Percentiles rank a stretch among this genome's conserved stretches.
These are phyloP conservation scores for Steatornis caripensis DNA, from an alignment of 2,113 vertebrate genomes.

Conservation along the genomic window DNA sequence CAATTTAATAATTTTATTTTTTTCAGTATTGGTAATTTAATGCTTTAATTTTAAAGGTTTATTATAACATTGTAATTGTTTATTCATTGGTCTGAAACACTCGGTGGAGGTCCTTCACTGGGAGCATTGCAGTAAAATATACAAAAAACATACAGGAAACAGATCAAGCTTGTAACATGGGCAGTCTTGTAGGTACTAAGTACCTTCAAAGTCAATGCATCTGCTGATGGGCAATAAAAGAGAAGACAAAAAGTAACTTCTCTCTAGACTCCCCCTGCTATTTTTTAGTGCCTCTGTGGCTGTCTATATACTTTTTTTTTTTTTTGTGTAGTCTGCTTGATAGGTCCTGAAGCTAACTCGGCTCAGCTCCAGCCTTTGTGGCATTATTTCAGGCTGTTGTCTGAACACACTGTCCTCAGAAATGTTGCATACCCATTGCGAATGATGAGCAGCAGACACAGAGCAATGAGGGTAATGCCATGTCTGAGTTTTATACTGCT, in stretches of 20 bases:
- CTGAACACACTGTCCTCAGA: background rate
- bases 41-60: slow-evolving; percentile 47
- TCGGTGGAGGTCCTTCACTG: slow-evolving; percentile 1
- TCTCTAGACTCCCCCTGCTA: background rate
- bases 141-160: slow-evolving; percentile 26
- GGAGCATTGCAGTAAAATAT: slow-evolving; percentile 12
- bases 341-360: background rate
- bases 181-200: background rate
- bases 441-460: background rate
- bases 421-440: background rate
- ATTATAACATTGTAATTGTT: slow-evolving; percentile 43
- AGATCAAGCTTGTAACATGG: background rate
- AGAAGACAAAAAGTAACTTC: slow-evolving; percentile 28
- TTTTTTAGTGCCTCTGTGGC: background rate
- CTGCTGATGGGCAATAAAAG: slow-evolving; percentile 18
- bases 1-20: background rate
- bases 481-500: background rate
- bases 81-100: background rate
- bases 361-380: background rate
- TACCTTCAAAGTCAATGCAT: slow-evolving; percentile 38
- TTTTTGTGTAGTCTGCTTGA: background rate
- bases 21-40: background rate
- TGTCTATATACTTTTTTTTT: background rate
- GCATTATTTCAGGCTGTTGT: background rate
- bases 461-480: background rate